Conservation (phyloP, 2,797 vertebrate species). For the Octomys mimax region DNA sequence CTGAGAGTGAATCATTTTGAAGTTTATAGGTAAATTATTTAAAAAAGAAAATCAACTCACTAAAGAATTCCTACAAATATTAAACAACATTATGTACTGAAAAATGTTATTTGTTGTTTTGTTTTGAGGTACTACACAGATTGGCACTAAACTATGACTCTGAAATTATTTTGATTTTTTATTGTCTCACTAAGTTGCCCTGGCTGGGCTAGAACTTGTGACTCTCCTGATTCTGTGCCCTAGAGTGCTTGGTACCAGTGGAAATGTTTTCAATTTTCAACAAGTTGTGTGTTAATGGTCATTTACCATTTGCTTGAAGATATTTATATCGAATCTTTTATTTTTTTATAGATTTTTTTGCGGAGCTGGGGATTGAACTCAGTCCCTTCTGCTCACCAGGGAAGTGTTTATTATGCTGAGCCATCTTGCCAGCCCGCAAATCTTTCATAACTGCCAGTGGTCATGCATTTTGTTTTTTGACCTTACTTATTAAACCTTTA, state of each 20-base stretch:
- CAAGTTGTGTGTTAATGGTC: not conserved
- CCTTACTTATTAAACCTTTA: constrained; percentile 19
- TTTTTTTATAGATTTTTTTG: too few relatives aligned
- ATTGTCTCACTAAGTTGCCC: not conserved
- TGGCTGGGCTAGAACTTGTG: not conserved
- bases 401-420: too few relatives aligned
- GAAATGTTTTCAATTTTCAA: constrained; percentile 7
- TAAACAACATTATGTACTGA: not conserved
- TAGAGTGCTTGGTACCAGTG: not conserved
- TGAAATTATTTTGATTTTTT: not conserved
- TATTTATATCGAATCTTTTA: constrained; percentile 6
- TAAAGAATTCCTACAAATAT: constrained; percentile 24
- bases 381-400: too few relatives aligned
- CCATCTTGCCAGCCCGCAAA: not conserved
- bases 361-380: too few relatives aligned
- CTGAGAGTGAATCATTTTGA: not conserved
- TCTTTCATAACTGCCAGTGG: not conserved
- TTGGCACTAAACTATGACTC: not conserved
- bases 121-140: not conserved
- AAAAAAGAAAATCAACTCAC: not conserved
- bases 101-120: not conserved
- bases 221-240: not conserved
- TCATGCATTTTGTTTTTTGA: constrained; percentile 5
- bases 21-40: not conserved
- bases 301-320: constrained; percentile 48